Evolutionary conservation across 2,113 vertebrate genomes (phyloP).

Genomic region (Chlorodrepanis virens): DNA sequence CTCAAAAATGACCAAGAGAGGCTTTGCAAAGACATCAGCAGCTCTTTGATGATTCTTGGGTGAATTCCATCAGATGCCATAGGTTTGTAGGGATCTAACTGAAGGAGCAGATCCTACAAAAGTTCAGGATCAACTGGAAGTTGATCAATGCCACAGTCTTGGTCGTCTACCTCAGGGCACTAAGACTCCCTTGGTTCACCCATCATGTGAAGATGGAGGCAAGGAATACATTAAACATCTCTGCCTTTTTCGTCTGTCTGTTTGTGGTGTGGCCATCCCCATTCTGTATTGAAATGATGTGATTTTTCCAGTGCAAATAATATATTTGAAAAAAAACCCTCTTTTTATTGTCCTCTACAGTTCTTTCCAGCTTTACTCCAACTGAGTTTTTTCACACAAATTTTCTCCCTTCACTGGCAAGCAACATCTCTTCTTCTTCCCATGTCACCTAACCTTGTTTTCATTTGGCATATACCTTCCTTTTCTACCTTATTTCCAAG

Average conservation of each 20-base stretch:
- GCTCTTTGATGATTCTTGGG: not conserved
- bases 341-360: not conserved
- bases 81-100: not conserved
- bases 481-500: not conserved
- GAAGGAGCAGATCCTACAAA: not conserved
- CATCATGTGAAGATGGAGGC: not conserved
- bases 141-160: not conserved
- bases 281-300: not conserved
- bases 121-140: not conserved
- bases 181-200: not conserved
- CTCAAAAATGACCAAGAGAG: not conserved
- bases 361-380: not conserved
- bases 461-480: not conserved
- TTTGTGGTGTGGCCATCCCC: too few species aligned
- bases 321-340: not conserved
- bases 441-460: not conserved
- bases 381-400: not conserved
- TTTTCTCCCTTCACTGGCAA: not conserved
- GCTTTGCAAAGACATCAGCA: not conserved
- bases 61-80: not conserved
- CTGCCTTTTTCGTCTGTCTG: not conserved
- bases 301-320: not conserved
- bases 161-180: not conserved
- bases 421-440: not conserved
- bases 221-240: not conserved